Evolutionary conservation across 2,113 vertebrate genomes (phyloP), one percentile per base, ranked within the genome.

Genomic region (Gnathonemus longibarbis): DNA sequence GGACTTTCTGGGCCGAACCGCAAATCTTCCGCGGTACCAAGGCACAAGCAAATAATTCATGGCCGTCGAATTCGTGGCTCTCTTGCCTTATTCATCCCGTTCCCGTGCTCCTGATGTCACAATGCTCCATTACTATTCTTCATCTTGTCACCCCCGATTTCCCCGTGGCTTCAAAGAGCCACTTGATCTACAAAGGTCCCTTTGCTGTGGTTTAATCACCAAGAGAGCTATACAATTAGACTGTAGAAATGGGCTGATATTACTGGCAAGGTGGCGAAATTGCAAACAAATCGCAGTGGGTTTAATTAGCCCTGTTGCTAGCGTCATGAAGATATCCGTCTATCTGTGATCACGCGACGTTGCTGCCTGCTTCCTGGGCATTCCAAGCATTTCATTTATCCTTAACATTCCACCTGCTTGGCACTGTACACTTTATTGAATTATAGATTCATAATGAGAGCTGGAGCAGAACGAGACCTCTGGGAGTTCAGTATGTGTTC

Each of bases 121-220:
- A 89, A 90, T 89, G 89, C 89, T 91, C 89, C 90, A 91, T 53
- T 90, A 92, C 93, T 91, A 91, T 93, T 93, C 91, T 93, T 91
- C 91, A 90, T 89, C 89, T 88, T 66, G 70, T 93, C 93, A 93
- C 91, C 91, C 90, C 8, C 50, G 4, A 42, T 45, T 42, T 48
- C 77, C 49, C 88, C 74, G 10, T 84, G 70, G 19, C 74, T 52
- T 50, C 89, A 83, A 56, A 45, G 17, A n/a, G 15, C 24, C 35
- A 5, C 46, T 66, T 80, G 46, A 35, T 35, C 27, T 56, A 84
- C 88, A 89, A 70, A 88, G 58, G 62, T 7, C 35, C 35, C 53
- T 88, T 66, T 62, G 53, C 87, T 24, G 39, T 62, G 53, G 56
- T 66, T 88, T 42, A 88, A 88, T 66, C 87, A 35, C 48, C 19